phyloP scores from a whole-genome alignment of 2,797 vertebrate genomes.

The Salarias fasciatus region DNA sequence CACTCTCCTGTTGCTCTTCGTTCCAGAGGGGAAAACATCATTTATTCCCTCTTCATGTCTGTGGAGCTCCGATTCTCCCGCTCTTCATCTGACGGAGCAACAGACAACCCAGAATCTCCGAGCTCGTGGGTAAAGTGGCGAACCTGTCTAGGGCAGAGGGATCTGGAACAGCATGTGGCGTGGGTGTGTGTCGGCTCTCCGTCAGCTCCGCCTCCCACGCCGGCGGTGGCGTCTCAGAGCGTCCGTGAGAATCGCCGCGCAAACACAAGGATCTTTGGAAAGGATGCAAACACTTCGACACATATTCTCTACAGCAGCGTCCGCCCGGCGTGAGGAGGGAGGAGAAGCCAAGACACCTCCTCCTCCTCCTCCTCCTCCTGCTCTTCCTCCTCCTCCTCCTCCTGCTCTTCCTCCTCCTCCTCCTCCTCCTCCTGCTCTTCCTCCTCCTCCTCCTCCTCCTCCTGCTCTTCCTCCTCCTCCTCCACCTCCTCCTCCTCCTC shows the following conservation, averaged over 20 bases:
- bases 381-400: too few relatives aligned
- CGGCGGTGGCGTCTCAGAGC: slow-evolving; percentile 52
- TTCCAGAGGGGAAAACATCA: slow-evolving; percentile 3
- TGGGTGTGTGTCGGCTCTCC: slow-evolving; percentile 54
- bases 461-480: slow-evolving; percentile 12
- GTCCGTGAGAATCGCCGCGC: background rate
- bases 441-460: slow-evolving; percentile 24
- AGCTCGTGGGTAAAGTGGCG: too few relatives aligned
- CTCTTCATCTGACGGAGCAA: slow-evolving; percentile 18
- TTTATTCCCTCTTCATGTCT: background rate
- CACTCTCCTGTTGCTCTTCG: too few relatives aligned
- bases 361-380: slow-evolving; percentile 26
- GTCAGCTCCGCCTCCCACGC: slow-evolving; percentile 77
- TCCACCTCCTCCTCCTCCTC: slow-evolving; percentile 24
- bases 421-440: slow-evolving; percentile 24
- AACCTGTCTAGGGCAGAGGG: too few relatives aligned
- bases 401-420: slow-evolving; percentile 15
- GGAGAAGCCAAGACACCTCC: slow-evolving; percentile 44
- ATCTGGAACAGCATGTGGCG: too few relatives aligned
- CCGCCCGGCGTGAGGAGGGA: slow-evolving; percentile 41
- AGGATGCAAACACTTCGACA: slow-evolving; percentile 45
- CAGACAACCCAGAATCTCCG: slow-evolving; percentile 14
- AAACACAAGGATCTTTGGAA: slow-evolving; percentile 35
- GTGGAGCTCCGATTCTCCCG: slow-evolving; percentile 17
- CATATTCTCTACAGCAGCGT: slow-evolving; percentile 42